Evolutionary conservation across 2,113 vertebrate genomes (phyloP), one percentile per base, ranked within the genome.

Genomic region (Paralichthys olivaceus): DNA sequence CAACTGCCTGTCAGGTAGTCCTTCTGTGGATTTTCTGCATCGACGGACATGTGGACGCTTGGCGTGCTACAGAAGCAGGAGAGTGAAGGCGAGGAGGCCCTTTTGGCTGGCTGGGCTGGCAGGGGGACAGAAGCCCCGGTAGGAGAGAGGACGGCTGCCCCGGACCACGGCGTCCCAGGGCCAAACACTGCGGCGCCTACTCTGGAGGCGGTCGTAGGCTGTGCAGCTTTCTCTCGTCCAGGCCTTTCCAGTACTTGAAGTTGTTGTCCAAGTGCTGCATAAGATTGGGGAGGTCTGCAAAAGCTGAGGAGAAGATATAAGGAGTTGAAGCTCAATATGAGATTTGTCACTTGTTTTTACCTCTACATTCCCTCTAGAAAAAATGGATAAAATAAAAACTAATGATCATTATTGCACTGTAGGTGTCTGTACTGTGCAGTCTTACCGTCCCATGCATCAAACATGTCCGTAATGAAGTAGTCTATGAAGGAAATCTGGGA

Each of bases 401-500:
- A 49, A 29, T 4, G 7, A 49, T 7, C 12, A 49, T 28, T 8
- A 11, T 6, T 28, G 40, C 26, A 45, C 11, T 68, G 9, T 43
- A 12, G 11, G 1, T 0, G 6, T 49, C 45, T 5, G 4, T 69
- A 11, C 28, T 45, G 51, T 77, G 62, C 20, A 17, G 7, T 29
- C 96, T 96, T 95, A 99, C 98, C 97, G n/a, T 99, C 96, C 98
- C 98, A 99, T 51, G 98, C 97, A 63, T 97, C 96, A 77, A 98
- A 98, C 98, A 99, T 99, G 92, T 97, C 97, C 0, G 96, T 98
- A 85, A 99, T 97, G 94, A 99, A 99, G 93, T 99, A 99, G 93
- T 99, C 96, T 13, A 99, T 98, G 91, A 99, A 99, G 45, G 97
- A 99, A 91, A 98, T 96, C 91, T 99, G 98, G 78, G 97, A 96